These are phyloP conservation scores for Clupea harengus DNA, from an alignment of 2,113 vertebrate species.

Conservation along the genomic window DNA sequence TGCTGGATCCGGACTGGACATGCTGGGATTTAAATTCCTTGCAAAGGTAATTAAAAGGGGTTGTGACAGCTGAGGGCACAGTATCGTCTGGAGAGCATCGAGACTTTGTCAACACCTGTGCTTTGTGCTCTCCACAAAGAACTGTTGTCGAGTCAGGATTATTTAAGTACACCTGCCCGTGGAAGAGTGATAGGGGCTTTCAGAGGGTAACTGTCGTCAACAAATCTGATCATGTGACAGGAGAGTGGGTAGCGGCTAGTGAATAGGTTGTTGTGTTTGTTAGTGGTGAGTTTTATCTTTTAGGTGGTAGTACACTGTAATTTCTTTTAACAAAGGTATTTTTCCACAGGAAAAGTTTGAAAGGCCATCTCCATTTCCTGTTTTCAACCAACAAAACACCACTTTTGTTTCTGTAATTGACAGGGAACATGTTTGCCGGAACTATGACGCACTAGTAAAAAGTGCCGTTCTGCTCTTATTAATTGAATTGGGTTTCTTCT, in stretches of 20 bases:
- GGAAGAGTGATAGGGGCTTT: not conserved
- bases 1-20: conserved; percentile 24
- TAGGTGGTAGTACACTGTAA: too few relatives aligned
- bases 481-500: conserved; percentile 4
- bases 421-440: conserved; percentile 8
- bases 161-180: conserved; percentile 9
- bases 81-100: conserved; percentile 16
- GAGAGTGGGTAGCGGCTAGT: not conserved
- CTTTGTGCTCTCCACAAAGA: conserved; percentile 18
- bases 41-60: conserved; percentile 32
- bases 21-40: conserved; percentile 30
- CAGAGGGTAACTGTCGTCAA: not conserved
- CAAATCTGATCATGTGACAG: not conserved
- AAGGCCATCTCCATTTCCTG: not conserved
- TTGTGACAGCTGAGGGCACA: conserved; percentile 21
- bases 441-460: not conserved
- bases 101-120: conserved; percentile 30
- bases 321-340: not conserved
- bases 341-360: not conserved
- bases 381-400: not conserved
- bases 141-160: conserved; percentile 16
- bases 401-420: conserved; percentile 1
- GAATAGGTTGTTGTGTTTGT: too few relatives aligned
- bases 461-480: not conserved
- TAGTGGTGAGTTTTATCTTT: not conserved